phyloP scores from a whole-genome alignment of 2,113 vertebrate species.

The Fregata magnificens region DNA sequence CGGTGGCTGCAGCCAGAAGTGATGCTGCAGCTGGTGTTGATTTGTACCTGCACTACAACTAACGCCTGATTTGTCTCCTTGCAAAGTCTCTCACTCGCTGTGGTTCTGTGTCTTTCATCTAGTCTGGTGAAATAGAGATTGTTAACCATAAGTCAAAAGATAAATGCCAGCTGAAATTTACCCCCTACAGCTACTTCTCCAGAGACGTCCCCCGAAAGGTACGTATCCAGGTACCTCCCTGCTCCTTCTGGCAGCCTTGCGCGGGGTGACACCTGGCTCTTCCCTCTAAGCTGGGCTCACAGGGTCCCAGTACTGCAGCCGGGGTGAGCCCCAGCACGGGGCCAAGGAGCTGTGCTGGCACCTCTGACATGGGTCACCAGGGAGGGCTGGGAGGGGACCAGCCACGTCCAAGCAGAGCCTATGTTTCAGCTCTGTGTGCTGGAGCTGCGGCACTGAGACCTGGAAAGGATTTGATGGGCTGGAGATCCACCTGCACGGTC shows the following conservation, averaged over 20 bases:
- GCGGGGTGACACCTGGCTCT: neutral
- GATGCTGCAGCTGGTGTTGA: neutral
- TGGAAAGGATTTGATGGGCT: neutral
- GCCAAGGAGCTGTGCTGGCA: neutral
- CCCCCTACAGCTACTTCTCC: conserved; percentile 98
- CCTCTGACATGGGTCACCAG: fast-evolving
- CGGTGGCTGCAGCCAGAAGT: neutral
- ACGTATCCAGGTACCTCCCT: neutral
- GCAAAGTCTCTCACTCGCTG: neutral
- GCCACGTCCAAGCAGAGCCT: fast-evolving
- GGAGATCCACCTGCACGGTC: neutral
- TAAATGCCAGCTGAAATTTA: conserved; percentile 97
- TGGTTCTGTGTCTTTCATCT: conserved; percentile 28
- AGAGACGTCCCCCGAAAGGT: conserved; percentile 95
- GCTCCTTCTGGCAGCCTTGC: neutral
- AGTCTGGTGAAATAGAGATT: conserved; percentile 98
- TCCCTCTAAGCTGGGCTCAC: neutral
- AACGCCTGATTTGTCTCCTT: neutral
- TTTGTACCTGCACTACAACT: neutral
- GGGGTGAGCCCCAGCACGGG: neutral
- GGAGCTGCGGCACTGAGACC: neutral
- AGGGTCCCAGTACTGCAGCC: neutral
- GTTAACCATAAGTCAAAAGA: conserved; percentile 95
- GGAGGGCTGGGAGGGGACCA: neutral
- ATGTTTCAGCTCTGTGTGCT: fast-evolving